Percentiles rank a stretch among this genome's conserved stretches.
Evolutionary conservation across 2,113 vertebrate genomes (phyloP).

Genomic region (Meleagris gallopavo): DNA sequence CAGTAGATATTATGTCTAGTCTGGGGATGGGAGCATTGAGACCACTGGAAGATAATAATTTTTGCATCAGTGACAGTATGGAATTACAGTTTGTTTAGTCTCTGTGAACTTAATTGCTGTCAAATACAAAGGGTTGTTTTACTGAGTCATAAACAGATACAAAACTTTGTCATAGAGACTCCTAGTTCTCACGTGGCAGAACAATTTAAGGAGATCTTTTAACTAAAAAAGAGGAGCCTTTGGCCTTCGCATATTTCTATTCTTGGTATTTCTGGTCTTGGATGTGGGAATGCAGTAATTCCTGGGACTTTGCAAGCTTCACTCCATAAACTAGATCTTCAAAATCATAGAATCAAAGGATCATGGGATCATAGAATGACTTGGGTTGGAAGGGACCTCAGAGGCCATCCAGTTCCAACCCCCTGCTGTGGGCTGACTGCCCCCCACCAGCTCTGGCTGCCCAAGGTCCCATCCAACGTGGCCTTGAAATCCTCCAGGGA

Average conservation of each 20-base stretch:
- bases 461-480: too few species aligned
- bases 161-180: not conserved
- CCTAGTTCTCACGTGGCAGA: not conserved
- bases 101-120: constrained; percentile 3
- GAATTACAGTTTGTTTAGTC: not conserved
- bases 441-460: too few species aligned
- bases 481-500: too few species aligned
- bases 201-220: not conserved
- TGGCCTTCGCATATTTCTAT: not conserved
- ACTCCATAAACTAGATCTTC: not conserved
- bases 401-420: too few species aligned
- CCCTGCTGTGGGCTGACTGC: too few species aligned
- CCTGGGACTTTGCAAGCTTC: not conserved
- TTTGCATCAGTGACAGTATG: constrained; percentile 11
- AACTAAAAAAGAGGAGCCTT: not conserved
- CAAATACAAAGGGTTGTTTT: constrained; percentile 13
- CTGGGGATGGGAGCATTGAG: not conserved
- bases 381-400: too few species aligned
- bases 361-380: too few species aligned
- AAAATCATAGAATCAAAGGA: not conserved
- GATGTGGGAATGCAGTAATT: not conserved
- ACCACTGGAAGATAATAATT: not conserved
- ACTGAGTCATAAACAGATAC: constrained; percentile 18
- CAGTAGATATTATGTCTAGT: not conserved
- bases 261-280: not conserved